Evolutionary conservation across 2,113 vertebrate genomes (phyloP).

Genomic region (Entomyzon cyanotis): DNA sequence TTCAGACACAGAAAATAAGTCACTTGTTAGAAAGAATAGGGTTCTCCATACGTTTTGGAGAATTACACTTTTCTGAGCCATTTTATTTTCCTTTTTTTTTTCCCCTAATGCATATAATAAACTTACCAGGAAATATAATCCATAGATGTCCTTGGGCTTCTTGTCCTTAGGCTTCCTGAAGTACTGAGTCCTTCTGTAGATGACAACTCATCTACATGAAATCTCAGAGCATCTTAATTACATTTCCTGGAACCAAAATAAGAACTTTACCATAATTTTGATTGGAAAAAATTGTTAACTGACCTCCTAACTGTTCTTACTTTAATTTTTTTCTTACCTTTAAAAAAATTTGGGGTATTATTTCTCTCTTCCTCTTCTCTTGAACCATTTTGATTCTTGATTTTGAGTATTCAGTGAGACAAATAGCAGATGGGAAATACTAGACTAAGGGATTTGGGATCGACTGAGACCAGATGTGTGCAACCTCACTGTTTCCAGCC

Average conservation of each 20-base stretch:
- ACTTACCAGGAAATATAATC: neutral
- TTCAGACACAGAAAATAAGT: constrained; percentile 6
- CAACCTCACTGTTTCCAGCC: neutral
- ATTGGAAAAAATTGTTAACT: neutral
- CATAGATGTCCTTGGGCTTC: neutral
- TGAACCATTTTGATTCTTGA: neutral
- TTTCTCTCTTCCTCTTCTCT: neutral
- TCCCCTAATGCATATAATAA: neutral
- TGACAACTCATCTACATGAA: neutral
- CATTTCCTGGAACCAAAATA: neutral
- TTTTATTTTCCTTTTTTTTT: fast-evolving
- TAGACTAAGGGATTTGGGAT: neutral
- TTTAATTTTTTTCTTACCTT: neutral
- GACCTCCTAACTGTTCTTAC: neutral
- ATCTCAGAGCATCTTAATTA: neutral
- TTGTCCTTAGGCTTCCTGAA: neutral
- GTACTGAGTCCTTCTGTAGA: neutral
- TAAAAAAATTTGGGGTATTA: fast-evolving
- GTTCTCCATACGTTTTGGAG: neutral
- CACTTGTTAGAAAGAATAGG: neutral
- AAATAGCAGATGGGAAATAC: too few relatives aligned
- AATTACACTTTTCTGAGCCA: neutral
- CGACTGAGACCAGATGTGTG: fast-evolving
- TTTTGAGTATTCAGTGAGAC: too few relatives aligned
- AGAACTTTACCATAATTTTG: neutral